phyloP scores from a whole-genome alignment of 2,797 vertebrate species.

The Eupleurogrammus muticus region DNA sequence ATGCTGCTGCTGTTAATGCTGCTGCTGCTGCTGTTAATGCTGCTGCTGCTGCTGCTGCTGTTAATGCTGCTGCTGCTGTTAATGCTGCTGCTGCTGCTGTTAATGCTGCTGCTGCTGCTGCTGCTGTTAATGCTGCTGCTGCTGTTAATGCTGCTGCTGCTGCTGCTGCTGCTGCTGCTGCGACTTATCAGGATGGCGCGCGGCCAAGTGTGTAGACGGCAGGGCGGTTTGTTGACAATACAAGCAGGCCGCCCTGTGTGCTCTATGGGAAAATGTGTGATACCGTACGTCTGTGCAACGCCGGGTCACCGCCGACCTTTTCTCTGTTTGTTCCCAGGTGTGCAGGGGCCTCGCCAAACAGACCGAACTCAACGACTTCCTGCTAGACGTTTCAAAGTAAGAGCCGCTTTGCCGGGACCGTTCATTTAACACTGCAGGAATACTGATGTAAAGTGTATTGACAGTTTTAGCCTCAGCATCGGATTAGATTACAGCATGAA shows the following conservation, averaged over 20 bases:
- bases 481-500: neutral
- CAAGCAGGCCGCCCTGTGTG: conserved; percentile 31
- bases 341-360: conserved; percentile 98
- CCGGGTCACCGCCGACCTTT: conserved; percentile 39
- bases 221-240: conserved; percentile 35
- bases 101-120: conserved; percentile 38
- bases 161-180: conserved; percentile 38
- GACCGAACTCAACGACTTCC: conserved; percentile 98
- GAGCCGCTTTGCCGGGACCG: conserved; percentile 61
- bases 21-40: conserved; percentile 40
- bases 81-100: conserved; percentile 38
- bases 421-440: conserved; percentile 17
- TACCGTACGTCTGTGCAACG: neutral
- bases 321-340: conserved; percentile 85
- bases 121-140: too few species aligned
- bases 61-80: conserved; percentile 39
- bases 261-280: conserved; percentile 30
- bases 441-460: too few species aligned
- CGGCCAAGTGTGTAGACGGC: conserved; percentile 33
- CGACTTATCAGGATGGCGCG: conserved; percentile 21
- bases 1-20: too few species aligned
- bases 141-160: conserved; percentile 40
- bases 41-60: conserved; percentile 41
- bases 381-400: conserved; percentile 99
- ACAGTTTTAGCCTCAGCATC: conserved; percentile 13